A percentile compares a stretch with the other conserved stretches of the same genome.
Evolutionary conservation across 2,888 invertebrate species (phyloP).

Genomic region (Parnassius orleans): DNA sequence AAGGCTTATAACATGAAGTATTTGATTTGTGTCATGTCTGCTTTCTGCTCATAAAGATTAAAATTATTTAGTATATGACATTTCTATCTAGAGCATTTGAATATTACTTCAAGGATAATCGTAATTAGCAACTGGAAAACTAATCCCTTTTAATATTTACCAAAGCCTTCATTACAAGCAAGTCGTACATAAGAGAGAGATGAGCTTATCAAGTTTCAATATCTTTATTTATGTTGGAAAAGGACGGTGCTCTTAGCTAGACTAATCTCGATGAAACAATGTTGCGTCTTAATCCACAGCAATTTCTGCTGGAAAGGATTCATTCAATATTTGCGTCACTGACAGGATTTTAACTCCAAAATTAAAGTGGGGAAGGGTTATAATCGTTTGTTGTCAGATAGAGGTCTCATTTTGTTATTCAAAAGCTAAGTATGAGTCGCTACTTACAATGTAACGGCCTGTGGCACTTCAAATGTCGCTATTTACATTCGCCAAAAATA

Average conservation of each 20-base stretch:
- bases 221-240: constrained; percentile 74
- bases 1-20: too few species aligned
- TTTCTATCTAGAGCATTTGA: constrained; percentile 17
- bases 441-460: constrained; percentile 58
- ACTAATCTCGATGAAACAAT: constrained; percentile 73
- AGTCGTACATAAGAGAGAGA: constrained; percentile 55
- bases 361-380: neutral
- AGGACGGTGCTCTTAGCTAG: constrained; percentile 63
- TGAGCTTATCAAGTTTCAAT: constrained; percentile 72
- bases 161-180: constrained; percentile 20
- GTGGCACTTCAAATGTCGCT: constrained; percentile 48
- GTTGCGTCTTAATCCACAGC: constrained; percentile 69
- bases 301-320: constrained; percentile 41
- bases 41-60: constrained; percentile 1
- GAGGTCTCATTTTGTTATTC: constrained; percentile 20
- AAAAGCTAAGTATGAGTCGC: constrained; percentile 44
- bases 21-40: too few species aligned
- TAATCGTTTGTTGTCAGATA: constrained; percentile 10
- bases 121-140: constrained; percentile 20
- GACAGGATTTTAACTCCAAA: constrained; percentile 7
- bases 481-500: constrained; percentile 42
- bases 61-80: constrained; percentile 5
- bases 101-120: constrained; percentile 22
- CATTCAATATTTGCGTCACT: constrained; percentile 42
- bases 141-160: constrained; percentile 27